Conservation (phyloP, 2,113 vertebrate genomes). For the Abramis brama region DNA sequence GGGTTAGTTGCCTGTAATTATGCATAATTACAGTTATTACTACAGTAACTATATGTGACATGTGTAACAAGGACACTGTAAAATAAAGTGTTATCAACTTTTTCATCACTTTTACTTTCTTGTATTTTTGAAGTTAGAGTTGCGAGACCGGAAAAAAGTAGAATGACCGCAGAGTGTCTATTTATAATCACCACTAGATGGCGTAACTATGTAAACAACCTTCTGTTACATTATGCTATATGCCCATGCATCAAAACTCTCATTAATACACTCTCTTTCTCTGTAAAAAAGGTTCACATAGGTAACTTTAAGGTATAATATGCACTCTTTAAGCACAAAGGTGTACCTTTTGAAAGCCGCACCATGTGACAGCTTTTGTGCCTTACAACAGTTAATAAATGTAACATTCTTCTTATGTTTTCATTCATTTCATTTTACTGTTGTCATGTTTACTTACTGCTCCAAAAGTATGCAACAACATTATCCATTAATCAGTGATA, state of each 20-base stretch:
- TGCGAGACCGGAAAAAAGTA: too few relatives aligned
- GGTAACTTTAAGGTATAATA: too few relatives aligned
- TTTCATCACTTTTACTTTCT: not conserved
- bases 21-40: too few relatives aligned
- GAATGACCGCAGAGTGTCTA: not conserved
- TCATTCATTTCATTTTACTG: not conserved
- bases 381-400: not conserved
- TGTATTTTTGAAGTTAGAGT: too few relatives aligned
- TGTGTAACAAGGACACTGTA: too few relatives aligned
- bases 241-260: not conserved
- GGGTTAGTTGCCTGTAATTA: too few relatives aligned
- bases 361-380: too few relatives aligned
- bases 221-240: not conserved
- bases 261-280: not conserved
- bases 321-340: too few relatives aligned
- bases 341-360: too few relatives aligned
- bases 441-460: not conserved
- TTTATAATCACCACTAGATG: not conserved
- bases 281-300: too few relatives aligned
- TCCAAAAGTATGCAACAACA: not conserved
- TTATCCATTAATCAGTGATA: not conserved
- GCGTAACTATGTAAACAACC: not conserved
- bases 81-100: too few relatives aligned
- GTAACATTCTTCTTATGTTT: not conserved
- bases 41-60: too few relatives aligned